phyloP scores from a whole-genome alignment of 2,113 vertebrate genomes.

The Electrona antarctica region DNA sequence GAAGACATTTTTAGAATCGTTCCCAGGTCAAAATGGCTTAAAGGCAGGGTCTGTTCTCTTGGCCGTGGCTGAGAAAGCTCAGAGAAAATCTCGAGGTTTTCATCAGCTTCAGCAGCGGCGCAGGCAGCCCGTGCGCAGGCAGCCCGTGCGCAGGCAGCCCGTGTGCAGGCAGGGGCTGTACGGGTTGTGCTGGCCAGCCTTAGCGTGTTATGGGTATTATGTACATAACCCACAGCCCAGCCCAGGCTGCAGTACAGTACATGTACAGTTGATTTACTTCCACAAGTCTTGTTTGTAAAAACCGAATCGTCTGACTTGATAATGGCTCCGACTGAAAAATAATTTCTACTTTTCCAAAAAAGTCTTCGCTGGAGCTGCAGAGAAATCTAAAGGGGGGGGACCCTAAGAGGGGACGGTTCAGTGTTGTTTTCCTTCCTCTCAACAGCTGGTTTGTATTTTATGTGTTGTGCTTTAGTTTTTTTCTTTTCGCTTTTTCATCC shows the following conservation, averaged over 20 bases:
- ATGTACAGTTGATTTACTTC: no score
- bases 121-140: no score
- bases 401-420: not conserved
- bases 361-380: not conserved
- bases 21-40: no score
- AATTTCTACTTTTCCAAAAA: no score
- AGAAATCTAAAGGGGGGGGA: slow-evolving; percentile 10
- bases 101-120: not conserved
- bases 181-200: no score
- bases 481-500: slow-evolving; percentile 29
- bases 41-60: slow-evolving; percentile 47
- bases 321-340: no score
- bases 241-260: no score
- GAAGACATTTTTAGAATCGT: no score
- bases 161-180: no score
- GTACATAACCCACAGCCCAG: not conserved
- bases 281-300: no score
- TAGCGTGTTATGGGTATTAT: not conserved
- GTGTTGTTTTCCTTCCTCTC: not conserved
- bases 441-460: slow-evolving; percentile 70
- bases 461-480: slow-evolving; percentile 48
- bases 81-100: not conserved
- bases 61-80: slow-evolving; percentile 38
- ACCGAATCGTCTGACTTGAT: no score
- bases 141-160: no score